Conservation (phyloP, 2,113 vertebrate species). For the Hipposideros armiger region DNA sequence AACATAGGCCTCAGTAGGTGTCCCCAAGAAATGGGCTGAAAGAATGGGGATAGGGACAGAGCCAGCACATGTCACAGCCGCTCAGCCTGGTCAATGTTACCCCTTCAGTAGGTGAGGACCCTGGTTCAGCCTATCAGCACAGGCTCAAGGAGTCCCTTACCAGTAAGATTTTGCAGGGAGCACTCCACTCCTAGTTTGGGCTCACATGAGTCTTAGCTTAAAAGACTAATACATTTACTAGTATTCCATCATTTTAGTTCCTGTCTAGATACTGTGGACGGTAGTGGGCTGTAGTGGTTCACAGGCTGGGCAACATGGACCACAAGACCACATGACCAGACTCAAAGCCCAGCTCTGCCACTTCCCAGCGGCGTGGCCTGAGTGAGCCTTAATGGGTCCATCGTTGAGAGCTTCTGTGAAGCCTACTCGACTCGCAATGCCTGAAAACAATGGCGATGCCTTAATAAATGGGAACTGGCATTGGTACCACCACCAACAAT, state of each 20-base stretch:
- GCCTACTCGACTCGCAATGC: neutral
- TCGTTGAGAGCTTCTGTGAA: neutral
- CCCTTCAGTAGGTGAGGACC: neutral
- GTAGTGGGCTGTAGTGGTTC: too few species aligned
- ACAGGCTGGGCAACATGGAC: fast-evolving
- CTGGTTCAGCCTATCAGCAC: too few species aligned
- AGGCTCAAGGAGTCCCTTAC: too few species aligned
- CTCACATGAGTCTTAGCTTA: neutral
- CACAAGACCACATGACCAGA: neutral
- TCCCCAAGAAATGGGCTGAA: neutral
- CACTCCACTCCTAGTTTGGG: fast-evolving
- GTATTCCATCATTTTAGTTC: neutral
- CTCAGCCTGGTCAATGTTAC: neutral
- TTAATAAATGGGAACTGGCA: too few species aligned
- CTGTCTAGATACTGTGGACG: neutral
- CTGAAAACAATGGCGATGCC: neutral
- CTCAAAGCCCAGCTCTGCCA: too few species aligned
- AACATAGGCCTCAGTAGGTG: neutral
- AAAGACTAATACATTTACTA: neutral
- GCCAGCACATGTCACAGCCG: fast-evolving
- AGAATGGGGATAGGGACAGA: neutral
- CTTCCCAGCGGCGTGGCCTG: neutral
- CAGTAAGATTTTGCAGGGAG: neutral
- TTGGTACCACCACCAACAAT: too few species aligned
- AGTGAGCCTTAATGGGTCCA: neutral